Evolutionary conservation across 2,797 vertebrate species (phyloP), one percentile per base, ranked within the genome.

Genomic region (Enteromius radiatus): DNA sequence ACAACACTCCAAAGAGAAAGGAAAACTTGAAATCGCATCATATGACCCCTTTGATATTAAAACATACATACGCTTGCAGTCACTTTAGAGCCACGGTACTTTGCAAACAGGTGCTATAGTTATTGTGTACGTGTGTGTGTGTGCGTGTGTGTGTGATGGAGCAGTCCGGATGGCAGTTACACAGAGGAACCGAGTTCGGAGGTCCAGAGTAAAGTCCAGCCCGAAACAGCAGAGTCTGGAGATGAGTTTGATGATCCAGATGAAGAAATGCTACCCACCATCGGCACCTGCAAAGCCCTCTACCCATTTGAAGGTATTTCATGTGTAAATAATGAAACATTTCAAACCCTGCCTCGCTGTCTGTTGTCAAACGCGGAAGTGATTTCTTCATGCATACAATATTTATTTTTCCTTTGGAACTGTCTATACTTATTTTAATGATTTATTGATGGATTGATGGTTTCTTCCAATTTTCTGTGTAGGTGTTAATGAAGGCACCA

Each of bases 81-180:
- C 8, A 33, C 14, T 59, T 14, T 63, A 23, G 43, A 68, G 64
- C 52, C 9, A 23, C 43, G 12, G 19, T 5, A 7, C n/a, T 69
- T 43, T 69, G 70, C 85, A 91, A 89, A 88, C 91, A 88, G 89
- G 92, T 71, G 96, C 94, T 97, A 96, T 97, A 96, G 97, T 97
- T 95, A 93, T 91, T 86, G 74, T 91, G 47, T 78, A 26, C 76
- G 78, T 76, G 47, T 81, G 76, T 84, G 70, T 71, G 56, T 75
- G 52, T 78, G 59, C 28, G 54, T 0, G 59, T 61, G 92, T 93
- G 90, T 88, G 49, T 83, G 84, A 94, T 97, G 96, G 98, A 99
- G 97, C 97, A 99, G 98, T 96, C 98, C 98, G 33, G 98, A 99
- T 93, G 98, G 98, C 94, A 99, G 98, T 96, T 99, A 99, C 93